phyloP scores from a whole-genome alignment of 2,113 vertebrate genomes.

The Thunnus maccoyii region DNA sequence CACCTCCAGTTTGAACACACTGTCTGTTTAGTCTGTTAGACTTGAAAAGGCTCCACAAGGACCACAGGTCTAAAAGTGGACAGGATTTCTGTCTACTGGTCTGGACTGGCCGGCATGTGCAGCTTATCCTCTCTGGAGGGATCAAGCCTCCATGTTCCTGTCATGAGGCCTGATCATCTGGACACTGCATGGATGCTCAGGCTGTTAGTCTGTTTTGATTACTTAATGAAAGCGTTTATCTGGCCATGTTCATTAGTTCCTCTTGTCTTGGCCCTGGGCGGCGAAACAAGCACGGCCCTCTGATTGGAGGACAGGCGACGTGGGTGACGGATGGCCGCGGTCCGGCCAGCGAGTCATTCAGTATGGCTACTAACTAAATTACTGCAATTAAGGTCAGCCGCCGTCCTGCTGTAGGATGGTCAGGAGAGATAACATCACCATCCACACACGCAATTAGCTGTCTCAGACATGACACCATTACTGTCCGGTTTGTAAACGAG shows the following conservation, averaged over 20 bases:
- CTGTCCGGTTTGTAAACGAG: conserved; percentile 59
- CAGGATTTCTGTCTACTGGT: background rate
- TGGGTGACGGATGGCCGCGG: conserved; percentile 42
- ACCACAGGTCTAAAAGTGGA: no score
- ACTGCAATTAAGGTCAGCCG: conserved; percentile 83
- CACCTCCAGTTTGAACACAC: no score
- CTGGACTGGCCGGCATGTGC: background rate
- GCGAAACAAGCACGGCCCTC: conserved; percentile 16
- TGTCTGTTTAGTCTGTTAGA: no score
- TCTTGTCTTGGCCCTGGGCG: conserved; percentile 5
- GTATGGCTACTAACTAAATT: conserved; percentile 73
- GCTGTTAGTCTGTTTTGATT: conserved; percentile 37
- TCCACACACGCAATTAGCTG: conserved; percentile 2
- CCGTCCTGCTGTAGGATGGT: conserved; percentile 65
- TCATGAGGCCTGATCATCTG: conserved; percentile 19
- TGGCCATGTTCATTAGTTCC: conserved; percentile 3
- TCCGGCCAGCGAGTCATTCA: conserved; percentile 46
- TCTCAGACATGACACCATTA: conserved; percentile 65
- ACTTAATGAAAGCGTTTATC: conserved; percentile 56
- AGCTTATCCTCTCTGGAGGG: background rate
- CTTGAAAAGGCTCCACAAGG: no score
- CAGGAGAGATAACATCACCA: conserved; percentile 78
- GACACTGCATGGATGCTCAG: background rate
- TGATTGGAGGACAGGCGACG: conserved; percentile 38
- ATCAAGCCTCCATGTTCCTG: background rate